These are phyloP conservation scores for Aulostomus chinensis DNA, from an alignment of 2,797 vertebrate genomes.

Conservation along the genomic window DNA sequence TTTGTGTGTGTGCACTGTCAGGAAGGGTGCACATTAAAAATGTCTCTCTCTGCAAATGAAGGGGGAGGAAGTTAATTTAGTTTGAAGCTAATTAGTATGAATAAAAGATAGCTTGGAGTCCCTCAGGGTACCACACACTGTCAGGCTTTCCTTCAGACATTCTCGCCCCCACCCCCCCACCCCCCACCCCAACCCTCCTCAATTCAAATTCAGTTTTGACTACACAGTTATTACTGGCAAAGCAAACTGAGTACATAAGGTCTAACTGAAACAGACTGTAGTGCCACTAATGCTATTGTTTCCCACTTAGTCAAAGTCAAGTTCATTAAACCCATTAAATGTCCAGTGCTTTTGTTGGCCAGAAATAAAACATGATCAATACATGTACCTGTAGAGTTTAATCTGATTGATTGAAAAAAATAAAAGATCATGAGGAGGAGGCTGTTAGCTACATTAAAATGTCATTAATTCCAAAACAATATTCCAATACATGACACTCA, in stretches of 20 bases:
- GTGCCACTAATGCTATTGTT: no score
- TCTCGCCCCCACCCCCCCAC: background rate
- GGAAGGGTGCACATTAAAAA: constrained; percentile 54
- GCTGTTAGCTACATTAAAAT: no score
- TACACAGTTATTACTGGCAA: constrained; percentile 16
- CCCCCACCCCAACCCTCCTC: constrained; percentile 1
- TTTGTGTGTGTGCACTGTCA: constrained; percentile 2
- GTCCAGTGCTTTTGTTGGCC: no score
- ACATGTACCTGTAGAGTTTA: no score
- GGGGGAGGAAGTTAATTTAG: constrained; percentile 71
- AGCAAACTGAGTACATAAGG: constrained; percentile 13
- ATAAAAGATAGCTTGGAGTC: constrained; percentile 71
- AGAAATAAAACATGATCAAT: no score
- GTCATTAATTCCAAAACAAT: no score
- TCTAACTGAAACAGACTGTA: no score
- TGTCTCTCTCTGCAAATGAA: constrained; percentile 66
- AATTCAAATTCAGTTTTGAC: constrained; percentile 42
- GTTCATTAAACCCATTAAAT: no score
- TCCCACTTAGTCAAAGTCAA: no score
- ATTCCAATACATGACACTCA: no score
- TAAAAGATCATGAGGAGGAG: no score
- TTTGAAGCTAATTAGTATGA: constrained; percentile 75
- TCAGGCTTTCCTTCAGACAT: constrained; percentile 53
- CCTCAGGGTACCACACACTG: constrained; percentile 63
- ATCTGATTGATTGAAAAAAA: no score